Evolutionary conservation across 92 coral and sea anemone species (phyloP).

Genomic region (Montipora capitata): DNA sequence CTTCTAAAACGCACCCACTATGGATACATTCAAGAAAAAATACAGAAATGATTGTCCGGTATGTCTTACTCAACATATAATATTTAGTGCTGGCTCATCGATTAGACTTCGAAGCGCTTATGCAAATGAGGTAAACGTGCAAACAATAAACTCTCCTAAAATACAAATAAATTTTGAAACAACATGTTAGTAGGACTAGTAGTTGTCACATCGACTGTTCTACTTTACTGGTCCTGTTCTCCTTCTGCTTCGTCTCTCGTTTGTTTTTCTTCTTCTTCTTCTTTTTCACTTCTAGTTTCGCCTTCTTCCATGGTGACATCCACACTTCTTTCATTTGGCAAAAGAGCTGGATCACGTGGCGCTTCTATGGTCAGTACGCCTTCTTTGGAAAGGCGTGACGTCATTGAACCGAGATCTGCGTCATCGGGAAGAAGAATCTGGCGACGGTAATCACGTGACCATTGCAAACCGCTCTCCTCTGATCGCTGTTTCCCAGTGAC

Average conservation of each 20-base stretch:
- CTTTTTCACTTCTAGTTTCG: not conserved
- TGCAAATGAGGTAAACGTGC: no score
- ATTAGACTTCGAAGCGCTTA: no score
- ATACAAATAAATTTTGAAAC: no score
- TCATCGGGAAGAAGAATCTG: slow-evolving; percentile 61
- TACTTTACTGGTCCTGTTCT: not conserved
- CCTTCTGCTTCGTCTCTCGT: not conserved
- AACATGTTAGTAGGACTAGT: no score
- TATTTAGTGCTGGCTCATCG: no score
- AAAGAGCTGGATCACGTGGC: slow-evolving; percentile 26
- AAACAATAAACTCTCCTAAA: no score
- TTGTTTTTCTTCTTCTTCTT: not conserved
- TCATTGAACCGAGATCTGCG: slow-evolving; percentile 61
- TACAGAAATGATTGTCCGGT: no score
- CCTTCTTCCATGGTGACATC: slow-evolving; percentile 23
- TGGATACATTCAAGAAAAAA: no score
- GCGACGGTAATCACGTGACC: slow-evolving; percentile 61
- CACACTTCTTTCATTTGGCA: slow-evolving; percentile 12
- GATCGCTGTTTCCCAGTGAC: slow-evolving; percentile 53
- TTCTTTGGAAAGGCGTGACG: slow-evolving; percentile 59
- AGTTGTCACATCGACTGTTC: no score
- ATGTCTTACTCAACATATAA: no score
- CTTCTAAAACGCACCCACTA: no score
- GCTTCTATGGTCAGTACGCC: slow-evolving; percentile 67
- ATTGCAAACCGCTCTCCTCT: slow-evolving; percentile 42